Evolutionary conservation across 2,113 vertebrate species (phyloP).

Genomic region (Conger conger): DNA sequence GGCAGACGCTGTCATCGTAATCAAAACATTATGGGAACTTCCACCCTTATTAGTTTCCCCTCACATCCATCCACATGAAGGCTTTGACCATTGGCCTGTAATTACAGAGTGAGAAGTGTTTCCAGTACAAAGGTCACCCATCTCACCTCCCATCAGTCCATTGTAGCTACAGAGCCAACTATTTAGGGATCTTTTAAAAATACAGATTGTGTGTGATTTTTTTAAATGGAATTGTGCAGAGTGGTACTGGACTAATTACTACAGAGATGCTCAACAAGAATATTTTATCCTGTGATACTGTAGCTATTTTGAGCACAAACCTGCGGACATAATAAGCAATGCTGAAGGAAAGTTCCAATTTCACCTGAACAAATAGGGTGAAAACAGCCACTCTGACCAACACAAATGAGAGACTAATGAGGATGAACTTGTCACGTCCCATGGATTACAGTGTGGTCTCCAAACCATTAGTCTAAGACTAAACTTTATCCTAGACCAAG

Average conservation of each 20-base stretch:
- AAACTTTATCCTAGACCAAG: no score
- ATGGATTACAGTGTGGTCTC: no score
- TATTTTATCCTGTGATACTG: slow-evolving; percentile 55
- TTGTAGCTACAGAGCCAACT: no score
- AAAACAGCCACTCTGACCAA: not conserved
- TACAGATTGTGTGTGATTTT: no score
- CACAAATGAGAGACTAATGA: not conserved
- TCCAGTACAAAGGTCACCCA: no score
- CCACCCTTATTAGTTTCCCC: no score
- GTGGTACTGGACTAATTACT: slow-evolving; percentile 59
- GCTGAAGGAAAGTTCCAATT: slow-evolving; percentile 34
- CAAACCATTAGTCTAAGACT: not conserved
- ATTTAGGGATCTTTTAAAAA: not conserved
- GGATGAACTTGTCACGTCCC: no score
- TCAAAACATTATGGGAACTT: not conserved
- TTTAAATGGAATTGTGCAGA: slow-evolving; percentile 7
- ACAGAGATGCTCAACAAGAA: slow-evolving; percentile 49
- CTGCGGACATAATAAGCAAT: slow-evolving; percentile 60
- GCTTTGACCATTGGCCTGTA: no score
- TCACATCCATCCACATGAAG: no score
- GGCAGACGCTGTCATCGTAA: not conserved
- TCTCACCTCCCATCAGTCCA: no score
- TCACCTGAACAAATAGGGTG: slow-evolving; percentile 24
- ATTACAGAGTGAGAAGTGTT: no score
- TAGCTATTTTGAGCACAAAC: slow-evolving; percentile 41